Base-by-base conservation (phyloP, 2,113 vertebrate species). In the Guaruba guarouba region DNA sequence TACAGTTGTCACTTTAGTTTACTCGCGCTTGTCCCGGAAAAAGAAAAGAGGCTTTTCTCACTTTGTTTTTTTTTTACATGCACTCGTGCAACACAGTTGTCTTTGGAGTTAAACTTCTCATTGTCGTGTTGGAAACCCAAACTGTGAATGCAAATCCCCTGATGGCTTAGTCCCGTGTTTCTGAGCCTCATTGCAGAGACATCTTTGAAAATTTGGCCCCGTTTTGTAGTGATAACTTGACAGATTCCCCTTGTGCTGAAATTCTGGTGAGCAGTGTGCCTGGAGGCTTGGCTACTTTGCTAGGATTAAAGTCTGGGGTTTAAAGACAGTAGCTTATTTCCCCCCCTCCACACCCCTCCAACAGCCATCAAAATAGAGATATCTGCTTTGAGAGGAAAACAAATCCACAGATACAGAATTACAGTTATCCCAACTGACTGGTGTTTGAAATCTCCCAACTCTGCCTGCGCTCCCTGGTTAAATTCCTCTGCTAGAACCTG, bases 1-100 rank as follows among this genome's bases (percentile, higher is more conserved):
- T 87, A 75, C 71, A 86, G 51, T 93, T 93, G 95, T 95, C 83
- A 91, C 83, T 95, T 95, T 19, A 51, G 94, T 92, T 96, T 93
- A 75, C 93, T 89, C 91, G 62, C 89, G 80, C 69, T 93, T 78
- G 64, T 93, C 89, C 89, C 27, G 3, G 57, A 91, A 86, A 93
- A 91, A 68, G 55, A 91, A 92, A 84, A 95, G 74, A 82, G 89
- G 74, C 48, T 96, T 95, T 93, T 95, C 74, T 89, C 81, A 88
- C 88, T 93, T 69, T 41, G 19, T 1, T n/a, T 63, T 80, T 80
- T 73, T 54, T 82, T 88, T 84, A 55, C 52, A 59, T 70, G 48
- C 69, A 84, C 20, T 81, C 0, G 0, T 92, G 69, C 64, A 91
- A 81, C 4, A 5, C 5, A 20, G 57, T 93, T 63, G 76, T 74